Conservation (phyloP, 2,888 invertebrate genomes). For the Sinopyrophorus schimmeli region DNA sequence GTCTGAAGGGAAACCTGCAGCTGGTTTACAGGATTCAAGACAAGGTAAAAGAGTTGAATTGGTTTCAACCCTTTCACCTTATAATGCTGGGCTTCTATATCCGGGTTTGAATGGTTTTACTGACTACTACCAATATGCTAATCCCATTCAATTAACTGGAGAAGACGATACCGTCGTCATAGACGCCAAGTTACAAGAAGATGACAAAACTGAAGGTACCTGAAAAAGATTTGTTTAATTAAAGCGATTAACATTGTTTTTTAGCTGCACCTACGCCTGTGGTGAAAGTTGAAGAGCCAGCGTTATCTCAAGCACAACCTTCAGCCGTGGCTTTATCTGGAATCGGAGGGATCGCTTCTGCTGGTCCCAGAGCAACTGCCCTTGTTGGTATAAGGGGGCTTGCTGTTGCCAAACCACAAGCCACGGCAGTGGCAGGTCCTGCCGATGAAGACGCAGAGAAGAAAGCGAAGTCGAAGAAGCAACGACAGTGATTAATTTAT, state of each 20-base stretch:
- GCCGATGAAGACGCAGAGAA: conserved; percentile 13
- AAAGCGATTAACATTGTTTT: neutral
- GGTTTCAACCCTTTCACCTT: neutral
- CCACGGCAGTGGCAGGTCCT: conserved; percentile 58
- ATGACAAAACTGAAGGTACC: conserved; percentile 40
- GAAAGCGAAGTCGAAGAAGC: conserved; percentile 4
- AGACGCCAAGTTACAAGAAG: conserved; percentile 55
- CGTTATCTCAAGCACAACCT: conserved; percentile 56
- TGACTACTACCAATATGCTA: conserved; percentile 32
- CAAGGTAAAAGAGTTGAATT: neutral
- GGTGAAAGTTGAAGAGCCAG: conserved; percentile 42
- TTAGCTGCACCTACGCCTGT: neutral
- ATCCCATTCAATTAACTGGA: conserved; percentile 49
- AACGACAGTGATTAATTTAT: conserved; percentile 15
- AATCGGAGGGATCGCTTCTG: conserved; percentile 57
- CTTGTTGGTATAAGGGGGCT: conserved; percentile 57
- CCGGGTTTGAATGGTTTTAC: neutral
- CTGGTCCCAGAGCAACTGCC: conserved; percentile 57
- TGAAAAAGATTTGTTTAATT: too few relatives aligned
- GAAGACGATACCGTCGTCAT: conserved; percentile 59
- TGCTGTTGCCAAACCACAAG: conserved; percentile 57
- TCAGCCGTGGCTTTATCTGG: conserved; percentile 58
- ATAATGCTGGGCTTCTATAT: neutral
- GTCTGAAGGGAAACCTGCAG: neutral
- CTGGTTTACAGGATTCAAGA: neutral